A percentile compares a stretch with the other conserved stretches of the same genome.
Evolutionary conservation across 2,113 vertebrate genomes (phyloP).

Genomic region (Suricata suricatta): DNA sequence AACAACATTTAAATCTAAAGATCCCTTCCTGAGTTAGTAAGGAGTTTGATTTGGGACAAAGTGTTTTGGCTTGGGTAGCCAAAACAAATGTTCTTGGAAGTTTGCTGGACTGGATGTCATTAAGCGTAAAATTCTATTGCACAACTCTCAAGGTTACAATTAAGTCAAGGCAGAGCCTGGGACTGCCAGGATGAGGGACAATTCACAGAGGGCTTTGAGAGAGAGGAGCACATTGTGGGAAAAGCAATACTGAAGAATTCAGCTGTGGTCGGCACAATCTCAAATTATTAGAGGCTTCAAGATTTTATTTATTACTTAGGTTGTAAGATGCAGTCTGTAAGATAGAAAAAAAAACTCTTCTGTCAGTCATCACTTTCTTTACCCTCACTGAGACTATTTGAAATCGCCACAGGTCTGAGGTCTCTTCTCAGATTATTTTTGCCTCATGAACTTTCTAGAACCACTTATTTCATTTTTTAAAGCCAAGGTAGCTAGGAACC

Average conservation of each 20-base stretch:
- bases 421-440: slow-evolving; percentile 38
- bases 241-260: too few species aligned
- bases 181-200: neutral
- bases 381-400: slow-evolving; percentile 53
- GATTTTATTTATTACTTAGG: slow-evolving; percentile 43
- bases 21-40: neutral
- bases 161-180: neutral
- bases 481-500: slow-evolving; percentile 36
- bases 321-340: neutral
- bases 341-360: neutral
- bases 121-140: neutral
- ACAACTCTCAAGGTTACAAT: neutral
- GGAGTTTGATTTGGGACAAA: neutral
- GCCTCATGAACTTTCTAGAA: neutral
- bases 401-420: slow-evolving; percentile 48
- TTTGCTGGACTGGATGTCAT: neutral
- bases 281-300: neutral
- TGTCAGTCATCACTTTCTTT: neutral
- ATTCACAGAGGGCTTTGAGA: slow-evolving; percentile 11
- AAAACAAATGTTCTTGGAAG: neutral
- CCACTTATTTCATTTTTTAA: slow-evolving; percentile 31
- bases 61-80: neutral
- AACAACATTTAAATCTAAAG: neutral
- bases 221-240: neutral
- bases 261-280: neutral